These are phyloP conservation scores for Dermatemys mawii DNA, from an alignment of 2,113 vertebrate genomes.

Conservation along the genomic window DNA sequence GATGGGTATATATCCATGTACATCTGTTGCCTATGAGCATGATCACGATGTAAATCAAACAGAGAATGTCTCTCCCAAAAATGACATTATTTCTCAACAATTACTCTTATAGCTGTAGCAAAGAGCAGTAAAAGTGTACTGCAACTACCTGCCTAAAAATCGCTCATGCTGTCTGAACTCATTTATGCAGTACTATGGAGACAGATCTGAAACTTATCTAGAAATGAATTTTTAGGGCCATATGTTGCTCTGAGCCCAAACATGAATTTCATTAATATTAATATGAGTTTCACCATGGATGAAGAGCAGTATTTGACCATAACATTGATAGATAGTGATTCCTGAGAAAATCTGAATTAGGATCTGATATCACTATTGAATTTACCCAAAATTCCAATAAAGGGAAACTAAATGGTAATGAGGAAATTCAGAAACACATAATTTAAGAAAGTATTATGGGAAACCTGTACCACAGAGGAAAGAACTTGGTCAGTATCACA, in stretches of 20 bases:
- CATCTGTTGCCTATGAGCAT: not conserved
- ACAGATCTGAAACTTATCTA: not conserved
- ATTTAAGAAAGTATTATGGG: not conserved
- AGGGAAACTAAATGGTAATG: not conserved
- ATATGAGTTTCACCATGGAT: not conserved
- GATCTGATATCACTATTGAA: not conserved
- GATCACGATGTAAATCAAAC: not conserved
- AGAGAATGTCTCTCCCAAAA: not conserved
- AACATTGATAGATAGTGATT: not conserved
- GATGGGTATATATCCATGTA: not conserved
- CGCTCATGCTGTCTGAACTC: too few relatives aligned
- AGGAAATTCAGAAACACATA: not conserved
- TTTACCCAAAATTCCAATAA: not conserved
- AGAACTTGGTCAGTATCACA: not conserved
- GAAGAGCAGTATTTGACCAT: not conserved
- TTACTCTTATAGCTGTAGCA: not conserved
- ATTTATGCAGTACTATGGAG: not conserved
- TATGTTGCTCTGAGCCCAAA: not conserved
- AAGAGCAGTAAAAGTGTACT: not conserved
- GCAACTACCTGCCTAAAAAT: not conserved
- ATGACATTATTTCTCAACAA: not conserved
- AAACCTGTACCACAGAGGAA: not conserved
- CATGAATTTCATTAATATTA: not conserved
- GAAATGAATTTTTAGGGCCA: not conserved
- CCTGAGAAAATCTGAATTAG: not conserved